These are phyloP conservation scores for Antheraea mylitta DNA, from an alignment of 1,140 invertebrate genomes.

Conservation along the genomic window DNA sequence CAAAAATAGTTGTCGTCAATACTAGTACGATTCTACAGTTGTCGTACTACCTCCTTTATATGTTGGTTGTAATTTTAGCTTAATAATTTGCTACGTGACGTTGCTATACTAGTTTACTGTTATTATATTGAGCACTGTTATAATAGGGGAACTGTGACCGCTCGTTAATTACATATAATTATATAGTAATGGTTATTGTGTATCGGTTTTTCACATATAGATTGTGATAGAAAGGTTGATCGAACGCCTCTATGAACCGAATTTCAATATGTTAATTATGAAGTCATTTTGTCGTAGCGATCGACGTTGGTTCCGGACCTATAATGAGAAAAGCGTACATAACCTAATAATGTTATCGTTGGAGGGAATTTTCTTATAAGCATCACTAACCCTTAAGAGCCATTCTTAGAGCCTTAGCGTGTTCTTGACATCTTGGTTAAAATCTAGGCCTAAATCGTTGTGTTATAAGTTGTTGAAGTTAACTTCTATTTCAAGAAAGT, in stretches of 20 bases:
- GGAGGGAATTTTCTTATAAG: no score
- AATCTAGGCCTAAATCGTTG: no score
- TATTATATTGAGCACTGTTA: conserved; percentile 36
- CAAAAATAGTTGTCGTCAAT: no score
- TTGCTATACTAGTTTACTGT: conserved; percentile 27
- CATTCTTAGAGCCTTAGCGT: no score
- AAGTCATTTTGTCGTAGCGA: neutral
- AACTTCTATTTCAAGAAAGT: no score
- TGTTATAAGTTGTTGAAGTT: no score
- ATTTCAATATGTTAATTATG: neutral
- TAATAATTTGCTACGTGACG: conserved; percentile 43
- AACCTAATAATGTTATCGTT: no score
- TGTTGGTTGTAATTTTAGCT: conserved; percentile 44
- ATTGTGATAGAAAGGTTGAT: neutral
- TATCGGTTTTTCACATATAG: neutral
- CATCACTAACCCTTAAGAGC: no score
- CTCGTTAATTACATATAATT: conserved; percentile 26
- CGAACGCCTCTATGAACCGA: neutral
- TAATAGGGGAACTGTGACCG: conserved; percentile 30
- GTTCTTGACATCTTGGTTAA: no score
- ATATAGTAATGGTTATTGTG: conserved; percentile 1
- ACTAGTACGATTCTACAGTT: neutral
- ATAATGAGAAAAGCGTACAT: no score
- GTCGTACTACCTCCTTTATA: neutral
- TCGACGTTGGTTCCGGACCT: no score